Evolutionary conservation across 2,797 vertebrate species (phyloP), one percentile per base, ranked within the genome.

Genomic region (Adrianichthys oophorus): DNA sequence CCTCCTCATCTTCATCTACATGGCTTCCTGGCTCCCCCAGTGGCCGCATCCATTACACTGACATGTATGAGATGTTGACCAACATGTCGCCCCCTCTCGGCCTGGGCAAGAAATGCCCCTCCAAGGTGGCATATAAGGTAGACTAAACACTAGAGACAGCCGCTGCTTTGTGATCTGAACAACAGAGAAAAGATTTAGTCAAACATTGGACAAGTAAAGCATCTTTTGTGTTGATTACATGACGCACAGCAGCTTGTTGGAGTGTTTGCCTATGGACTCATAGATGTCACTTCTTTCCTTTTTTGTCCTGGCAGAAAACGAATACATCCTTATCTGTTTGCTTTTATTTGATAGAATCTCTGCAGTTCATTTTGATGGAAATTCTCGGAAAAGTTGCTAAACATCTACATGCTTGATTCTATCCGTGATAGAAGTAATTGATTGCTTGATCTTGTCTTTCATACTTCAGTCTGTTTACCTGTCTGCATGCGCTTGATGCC

Each of bases 41-140:
- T 95, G 96, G 98, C 92, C 98, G 98, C 90, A 99, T 99, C 94
- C 96, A 98, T 98, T 99, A 99, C 93, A 98, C 94, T 95, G 97
- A 98, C 94, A 99, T 99, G 98, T 99, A 99, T 95, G 96, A 99
- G 94, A 98, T 99, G 98, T 95, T 99, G 96, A 98, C 96, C 92
- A 95, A 97, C 95, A 99, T 99, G 98, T 99, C 97, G 82, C 98
- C 98, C 83, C 98, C 98, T 82, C 96, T 99, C 93, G 98, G 98
- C 94, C 96, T 99, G 90, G 97, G 98, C 93, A 99, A 96, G 94
- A 98, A 98, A 98, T 99, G 98, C 91, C 98, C 98, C 89, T 96
- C 97, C 95, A 98, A 98, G 92, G 90, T 99, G 92, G 98, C 98
- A 80, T 99, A 99, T 95, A 99, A 99, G 98, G 97, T 99, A 90